phyloP scores from a whole-genome alignment of 2,113 vertebrate genomes.

The Toxotes jaculatrix region DNA sequence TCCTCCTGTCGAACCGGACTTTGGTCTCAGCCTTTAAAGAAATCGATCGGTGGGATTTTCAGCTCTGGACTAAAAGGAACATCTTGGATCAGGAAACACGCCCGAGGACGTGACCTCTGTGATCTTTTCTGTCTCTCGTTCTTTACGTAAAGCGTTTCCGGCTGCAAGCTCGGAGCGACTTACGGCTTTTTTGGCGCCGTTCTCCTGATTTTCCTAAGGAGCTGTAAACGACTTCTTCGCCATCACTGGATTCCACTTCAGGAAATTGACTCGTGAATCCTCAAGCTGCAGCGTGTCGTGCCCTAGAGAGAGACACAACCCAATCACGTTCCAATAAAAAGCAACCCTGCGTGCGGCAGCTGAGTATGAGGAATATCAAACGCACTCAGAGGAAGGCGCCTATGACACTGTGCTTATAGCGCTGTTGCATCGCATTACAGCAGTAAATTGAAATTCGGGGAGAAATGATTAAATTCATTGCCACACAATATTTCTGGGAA shows the following conservation, averaged over 20 bases:
- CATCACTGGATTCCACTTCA: constrained; percentile 70
- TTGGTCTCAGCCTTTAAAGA: no score
- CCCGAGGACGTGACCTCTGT: not conserved
- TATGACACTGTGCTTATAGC: constrained; percentile 37
- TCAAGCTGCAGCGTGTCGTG: constrained; percentile 42
- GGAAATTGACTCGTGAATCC: constrained; percentile 71
- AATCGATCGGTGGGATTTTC: no score
- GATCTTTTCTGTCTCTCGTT: no score
- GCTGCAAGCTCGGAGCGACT: not conserved
- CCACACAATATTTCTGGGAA: constrained; percentile 58
- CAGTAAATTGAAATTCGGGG: constrained; percentile 65
- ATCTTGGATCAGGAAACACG: not conserved
- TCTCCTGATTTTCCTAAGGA: constrained; percentile 35
- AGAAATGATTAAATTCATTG: constrained; percentile 70
- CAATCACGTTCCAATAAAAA: constrained; percentile 70
- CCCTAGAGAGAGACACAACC: constrained; percentile 57
- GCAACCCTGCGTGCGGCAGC: constrained; percentile 35
- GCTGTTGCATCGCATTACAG: constrained; percentile 68
- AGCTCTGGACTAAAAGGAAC: not conserved
- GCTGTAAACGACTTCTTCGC: constrained; percentile 26
- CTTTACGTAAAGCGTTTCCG: not conserved
- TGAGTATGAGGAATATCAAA: constrained; percentile 45
- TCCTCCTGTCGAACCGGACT: no score
- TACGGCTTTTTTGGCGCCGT: not conserved
- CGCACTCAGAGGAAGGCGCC: constrained; percentile 43